These are phyloP conservation scores for Gopherus evgoodei DNA, from an alignment of 2,113 vertebrate species.

Conservation along the genomic window DNA sequence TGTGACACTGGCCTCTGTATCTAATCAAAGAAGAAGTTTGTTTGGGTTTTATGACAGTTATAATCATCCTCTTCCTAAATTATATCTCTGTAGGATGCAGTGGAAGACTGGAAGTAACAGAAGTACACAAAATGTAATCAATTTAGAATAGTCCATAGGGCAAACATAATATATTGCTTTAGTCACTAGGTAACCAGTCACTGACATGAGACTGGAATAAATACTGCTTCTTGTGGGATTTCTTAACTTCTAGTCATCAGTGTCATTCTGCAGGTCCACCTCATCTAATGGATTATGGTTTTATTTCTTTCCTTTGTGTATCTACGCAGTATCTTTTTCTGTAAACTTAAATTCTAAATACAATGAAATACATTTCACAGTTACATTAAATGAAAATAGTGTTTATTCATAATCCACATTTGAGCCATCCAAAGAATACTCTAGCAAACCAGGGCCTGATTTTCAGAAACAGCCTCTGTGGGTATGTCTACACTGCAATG, in stretches of 20 bases:
- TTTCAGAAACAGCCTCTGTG: background rate
- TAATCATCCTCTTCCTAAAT: background rate
- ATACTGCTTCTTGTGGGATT: background rate
- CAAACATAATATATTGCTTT: background rate
- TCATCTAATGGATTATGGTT: background rate
- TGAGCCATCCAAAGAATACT: background rate
- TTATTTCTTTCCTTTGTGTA: background rate
- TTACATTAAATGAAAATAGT: background rate
- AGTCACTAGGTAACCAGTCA: background rate
- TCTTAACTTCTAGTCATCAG: background rate
- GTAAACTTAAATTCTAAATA: background rate
- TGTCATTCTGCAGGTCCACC: background rate
- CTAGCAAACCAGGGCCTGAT: background rate
- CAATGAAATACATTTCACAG: background rate
- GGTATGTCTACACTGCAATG: background rate
- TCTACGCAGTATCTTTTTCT: background rate
- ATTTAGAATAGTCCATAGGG: background rate
- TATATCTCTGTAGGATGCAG: background rate
- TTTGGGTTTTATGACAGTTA: background rate
- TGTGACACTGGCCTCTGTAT: background rate
- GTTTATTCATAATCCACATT: background rate
- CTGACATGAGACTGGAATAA: background rate
- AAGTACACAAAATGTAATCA: background rate
- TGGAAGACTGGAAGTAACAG: background rate
- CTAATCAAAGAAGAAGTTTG: background rate